Evolutionary conservation across 2,888 invertebrate species (phyloP), one percentile per base, ranked within the genome.

Genomic region (Melinaea marsaeus): DNA sequence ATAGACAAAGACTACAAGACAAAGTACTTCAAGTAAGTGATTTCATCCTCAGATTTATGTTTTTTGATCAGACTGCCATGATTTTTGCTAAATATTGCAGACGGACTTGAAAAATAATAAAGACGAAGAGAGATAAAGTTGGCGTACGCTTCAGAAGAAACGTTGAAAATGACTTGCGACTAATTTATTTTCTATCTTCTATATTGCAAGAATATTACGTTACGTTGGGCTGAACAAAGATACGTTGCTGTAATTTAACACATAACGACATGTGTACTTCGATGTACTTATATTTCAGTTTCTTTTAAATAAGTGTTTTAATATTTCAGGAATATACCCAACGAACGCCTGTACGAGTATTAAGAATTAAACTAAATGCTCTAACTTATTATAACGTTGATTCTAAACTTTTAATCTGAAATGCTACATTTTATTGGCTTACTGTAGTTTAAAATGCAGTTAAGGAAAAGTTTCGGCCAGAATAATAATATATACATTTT

Each of bases 21-120:
- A 73, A 81, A 77, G 75, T 69, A 73, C 74, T 79, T 70, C 69
- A 72, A 73, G 68, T 72, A 71, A 74, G 69, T 69, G 74, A 75
- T 77, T 83, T 79, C 76, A 80, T 74, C 78, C 79, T 82, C 79
- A 84, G 85, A 88, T 88, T 88, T 88, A 86, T 86, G 85, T 85
- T 83, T 85, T 83, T 84, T 85, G 86, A 87, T 88, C 85, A 84
- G 85, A 86, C 86, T 84, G 83, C 81, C 81, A 78, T 80, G 77
- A 79, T 79, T 81, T 80, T 85, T 82, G 86, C 83, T 84, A 88
- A 87, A 88, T 88, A 87, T 86, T 85, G 85, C 80, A 82, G 84
- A 80, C 83, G 79, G 81, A 84, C 85, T 85, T 78, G 85, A 80
- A 84, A 86, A 87, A 88, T 87, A 89, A 87, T 88, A 88, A 86